phyloP scores from a whole-genome alignment of 1,140 invertebrate species.

The Mya arenaria region DNA sequence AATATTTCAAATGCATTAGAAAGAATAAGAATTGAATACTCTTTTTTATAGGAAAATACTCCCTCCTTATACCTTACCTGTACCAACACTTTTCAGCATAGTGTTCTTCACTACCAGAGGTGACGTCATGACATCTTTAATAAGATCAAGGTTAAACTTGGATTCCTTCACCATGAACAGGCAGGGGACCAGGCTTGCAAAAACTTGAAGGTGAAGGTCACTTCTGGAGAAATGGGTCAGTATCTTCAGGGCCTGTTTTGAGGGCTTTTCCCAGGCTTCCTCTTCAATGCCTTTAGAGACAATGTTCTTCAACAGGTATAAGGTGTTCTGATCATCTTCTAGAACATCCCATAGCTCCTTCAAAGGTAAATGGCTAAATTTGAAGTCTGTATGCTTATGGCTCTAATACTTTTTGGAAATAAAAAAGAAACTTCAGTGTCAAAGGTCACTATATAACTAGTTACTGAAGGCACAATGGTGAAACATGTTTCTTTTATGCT shows the following conservation, averaged over 20 bases:
- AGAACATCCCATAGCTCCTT: neutral
- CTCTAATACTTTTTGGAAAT: no score
- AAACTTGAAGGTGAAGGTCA: slow-evolving; percentile 16
- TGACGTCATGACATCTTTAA: slow-evolving; percentile 31
- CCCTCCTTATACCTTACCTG: slow-evolving; percentile 32
- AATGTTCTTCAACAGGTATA: neutral
- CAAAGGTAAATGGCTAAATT: no score
- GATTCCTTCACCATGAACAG: slow-evolving; percentile 11
- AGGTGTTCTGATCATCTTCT: neutral
- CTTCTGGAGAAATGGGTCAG: slow-evolving; percentile 22
- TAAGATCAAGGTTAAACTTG: neutral
- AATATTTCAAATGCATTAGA: no score
- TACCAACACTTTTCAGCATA: slow-evolving; percentile 27
- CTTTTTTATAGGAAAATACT: no score
- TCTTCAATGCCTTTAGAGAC: neutral
- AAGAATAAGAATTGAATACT: no score
- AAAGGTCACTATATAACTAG: no score
- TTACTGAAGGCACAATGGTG: no score
- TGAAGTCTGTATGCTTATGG: no score
- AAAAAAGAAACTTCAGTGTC: no score
- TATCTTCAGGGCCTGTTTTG: slow-evolving; percentile 10
- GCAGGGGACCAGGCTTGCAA: slow-evolving; percentile 45
- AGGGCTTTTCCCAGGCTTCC: neutral
- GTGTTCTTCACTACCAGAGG: slow-evolving; percentile 3
- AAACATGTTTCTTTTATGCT: no score